Conservation (phyloP, 2,113 vertebrate species). For the Mastomys natalensis region DNA sequence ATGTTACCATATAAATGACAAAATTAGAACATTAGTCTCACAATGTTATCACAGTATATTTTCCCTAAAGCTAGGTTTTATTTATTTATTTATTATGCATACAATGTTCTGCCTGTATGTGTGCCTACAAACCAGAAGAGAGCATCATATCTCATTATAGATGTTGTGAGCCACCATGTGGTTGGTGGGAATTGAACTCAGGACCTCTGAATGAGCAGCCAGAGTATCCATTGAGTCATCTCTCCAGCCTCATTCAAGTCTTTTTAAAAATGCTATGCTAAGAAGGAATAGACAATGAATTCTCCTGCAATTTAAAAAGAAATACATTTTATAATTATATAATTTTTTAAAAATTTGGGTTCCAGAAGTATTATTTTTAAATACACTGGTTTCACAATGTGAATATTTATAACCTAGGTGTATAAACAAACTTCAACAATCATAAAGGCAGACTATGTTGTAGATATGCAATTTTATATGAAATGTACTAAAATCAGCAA, state of each 20-base stretch:
- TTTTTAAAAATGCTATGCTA: neutral
- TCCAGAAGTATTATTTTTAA: constrained; percentile 49
- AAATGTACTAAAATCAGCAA: constrained; percentile 14
- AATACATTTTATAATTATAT: constrained; percentile 29
- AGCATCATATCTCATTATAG: too few species aligned
- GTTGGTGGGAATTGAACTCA: too few species aligned
- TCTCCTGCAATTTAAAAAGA: neutral
- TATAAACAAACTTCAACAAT: constrained; percentile 30
- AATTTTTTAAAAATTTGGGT: constrained; percentile 11
- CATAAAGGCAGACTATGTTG: neutral
- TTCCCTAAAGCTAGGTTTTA: neutral
- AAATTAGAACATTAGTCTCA: neutral
- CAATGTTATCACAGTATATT: neutral
- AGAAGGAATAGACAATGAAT: constrained; percentile 62
- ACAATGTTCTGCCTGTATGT: too few species aligned
- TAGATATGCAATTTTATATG: neutral
- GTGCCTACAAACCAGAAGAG: too few species aligned
- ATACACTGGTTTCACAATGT: constrained; percentile 50
- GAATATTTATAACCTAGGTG: constrained; percentile 54
- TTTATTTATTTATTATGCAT: too few species aligned
- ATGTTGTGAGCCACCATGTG: too few species aligned
- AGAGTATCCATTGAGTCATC: too few species aligned
- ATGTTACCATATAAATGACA: neutral
- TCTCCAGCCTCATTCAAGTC: too few species aligned
- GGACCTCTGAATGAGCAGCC: too few species aligned